Conservation (phyloP, 1,140 invertebrate genomes). For the Oncopodura yosiiana region DNA sequence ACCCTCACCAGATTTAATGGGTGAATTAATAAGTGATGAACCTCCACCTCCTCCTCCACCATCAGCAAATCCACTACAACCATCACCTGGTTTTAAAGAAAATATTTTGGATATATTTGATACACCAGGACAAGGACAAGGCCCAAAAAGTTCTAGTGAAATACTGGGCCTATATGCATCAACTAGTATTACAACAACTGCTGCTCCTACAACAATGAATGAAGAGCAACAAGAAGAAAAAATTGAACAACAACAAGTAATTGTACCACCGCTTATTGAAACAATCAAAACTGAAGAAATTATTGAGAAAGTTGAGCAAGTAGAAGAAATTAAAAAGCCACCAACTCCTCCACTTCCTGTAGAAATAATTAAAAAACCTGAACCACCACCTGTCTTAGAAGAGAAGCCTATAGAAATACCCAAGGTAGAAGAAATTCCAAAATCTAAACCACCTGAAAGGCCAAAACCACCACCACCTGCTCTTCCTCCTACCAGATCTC, state of each 20-base stretch:
- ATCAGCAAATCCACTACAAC: slow-evolving; percentile 19
- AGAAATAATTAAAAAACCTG: slow-evolving; percentile 1
- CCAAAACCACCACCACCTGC: slow-evolving; percentile 7
- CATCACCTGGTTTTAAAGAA: slow-evolving; percentile 20
- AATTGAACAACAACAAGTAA: not conserved
- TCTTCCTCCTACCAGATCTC: slow-evolving; percentile 36
- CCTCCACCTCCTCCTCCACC: slow-evolving; percentile 18
- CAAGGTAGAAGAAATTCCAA: slow-evolving; percentile 7
- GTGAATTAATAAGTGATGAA: slow-evolving; percentile 50
- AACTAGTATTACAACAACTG: not conserved
- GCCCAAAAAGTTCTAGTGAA: slow-evolving; percentile 21
- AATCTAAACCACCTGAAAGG: not conserved
- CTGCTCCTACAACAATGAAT: not conserved
- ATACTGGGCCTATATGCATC: slow-evolving; percentile 29
- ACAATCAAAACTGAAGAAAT: not conserved
- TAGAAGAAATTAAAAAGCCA: not conserved
- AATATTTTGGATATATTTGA: slow-evolving; percentile 28
- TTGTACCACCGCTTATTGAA: not conserved
- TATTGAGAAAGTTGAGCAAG: not conserved
- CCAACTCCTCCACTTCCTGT: slow-evolving; percentile 5
- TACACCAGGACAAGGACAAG: not conserved
- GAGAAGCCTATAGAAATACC: not conserved
- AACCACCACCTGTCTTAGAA: slow-evolving; percentile 11
- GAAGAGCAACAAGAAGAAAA: not conserved
- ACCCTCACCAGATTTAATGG: slow-evolving; percentile 54